Percentiles rank a stretch among this genome's conserved stretches.
Evolutionary conservation across 2,888 invertebrate genomes (phyloP).

Genomic region (Nomada flava): DNA sequence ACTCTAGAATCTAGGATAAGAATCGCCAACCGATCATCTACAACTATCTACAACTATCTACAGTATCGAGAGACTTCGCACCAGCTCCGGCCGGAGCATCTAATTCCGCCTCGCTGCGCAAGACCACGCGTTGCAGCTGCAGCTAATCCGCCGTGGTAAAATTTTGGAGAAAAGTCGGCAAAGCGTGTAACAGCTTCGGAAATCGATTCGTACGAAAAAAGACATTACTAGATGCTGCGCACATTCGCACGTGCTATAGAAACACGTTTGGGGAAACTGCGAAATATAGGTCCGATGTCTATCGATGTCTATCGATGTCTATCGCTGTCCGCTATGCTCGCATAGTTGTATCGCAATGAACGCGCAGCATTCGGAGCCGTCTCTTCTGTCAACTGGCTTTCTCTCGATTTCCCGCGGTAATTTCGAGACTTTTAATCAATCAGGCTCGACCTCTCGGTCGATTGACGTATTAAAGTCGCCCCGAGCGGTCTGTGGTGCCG

Average conservation of each 20-base stretch:
- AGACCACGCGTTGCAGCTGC: no score
- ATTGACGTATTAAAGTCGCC: slow-evolving; percentile 42
- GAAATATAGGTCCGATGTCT: no score
- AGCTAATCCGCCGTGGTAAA: no score
- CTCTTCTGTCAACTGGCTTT: neutral
- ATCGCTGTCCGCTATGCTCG: no score
- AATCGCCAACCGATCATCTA: slow-evolving; percentile 59
- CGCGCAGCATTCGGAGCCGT: neutral
- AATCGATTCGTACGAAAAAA: no score
- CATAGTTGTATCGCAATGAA: neutral
- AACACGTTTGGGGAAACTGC: no score
- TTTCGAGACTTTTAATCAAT: slow-evolving; percentile 45
- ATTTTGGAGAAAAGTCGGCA: no score
- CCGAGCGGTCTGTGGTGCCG: slow-evolving; percentile 8
- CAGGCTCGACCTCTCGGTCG: slow-evolving; percentile 41
- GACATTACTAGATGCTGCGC: no score
- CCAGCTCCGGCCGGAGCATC: no score
- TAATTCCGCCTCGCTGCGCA: no score
- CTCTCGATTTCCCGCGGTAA: slow-evolving; percentile 51
- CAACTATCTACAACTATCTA: neutral
- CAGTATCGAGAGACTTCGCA: neutral
- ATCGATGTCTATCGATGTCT: no score
- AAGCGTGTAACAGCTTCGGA: no score
- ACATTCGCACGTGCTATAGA: neutral
- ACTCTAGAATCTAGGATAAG: slow-evolving; percentile 69